Base-by-base conservation (phyloP, 1,140 invertebrate species). In the Diorhabda sublineata region DNA sequence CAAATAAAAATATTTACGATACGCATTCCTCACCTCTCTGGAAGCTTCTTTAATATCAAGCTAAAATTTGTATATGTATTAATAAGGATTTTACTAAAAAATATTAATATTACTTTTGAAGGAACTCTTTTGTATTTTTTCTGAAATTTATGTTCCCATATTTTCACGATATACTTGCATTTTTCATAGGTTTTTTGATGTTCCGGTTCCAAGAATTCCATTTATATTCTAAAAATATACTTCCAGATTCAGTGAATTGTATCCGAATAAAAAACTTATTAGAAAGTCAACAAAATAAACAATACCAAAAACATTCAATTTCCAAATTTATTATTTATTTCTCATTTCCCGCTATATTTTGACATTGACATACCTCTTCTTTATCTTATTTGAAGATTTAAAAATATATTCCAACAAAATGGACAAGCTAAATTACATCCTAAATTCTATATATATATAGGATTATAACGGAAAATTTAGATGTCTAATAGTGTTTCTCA, bases 111-210 rank as follows among this genome's bases (percentile, higher is more conserved):
- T 83, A 90, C 89, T 81, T 92, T 93, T 2, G 88, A 90, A 2
- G 92, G 92, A 71, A 87, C 86, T 41, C 89, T 83, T 58, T 86
- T 86, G 79, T 88, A 79, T 73, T 85, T 85, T 74, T 87, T 85
- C 75, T 87, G 90, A 76, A 93, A 93, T 58, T 89, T 84, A 73
- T 87, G 90, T 81, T 93, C 91, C 92, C 91, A 93, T 74, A 85
- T 77, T 83, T 92, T 93, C 0, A 93, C 90, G 42, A 86, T 85
- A 52, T 85, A 79, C 82, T 92, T 93, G 74, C 86, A 89, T 79
- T 80, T 80, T 58, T 80, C 75, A 58, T 81, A 81, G 2, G 72
- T 75, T 42, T 67, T 73, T 69, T 78, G 79, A 26, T 71, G 45
- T 60, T 75, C 75, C 6, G 78, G 76, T 43, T 73, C 68, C 58